Evolutionary conservation across 2,888 invertebrate genomes (phyloP).

Genomic region (Polylopha cassiicola): DNA sequence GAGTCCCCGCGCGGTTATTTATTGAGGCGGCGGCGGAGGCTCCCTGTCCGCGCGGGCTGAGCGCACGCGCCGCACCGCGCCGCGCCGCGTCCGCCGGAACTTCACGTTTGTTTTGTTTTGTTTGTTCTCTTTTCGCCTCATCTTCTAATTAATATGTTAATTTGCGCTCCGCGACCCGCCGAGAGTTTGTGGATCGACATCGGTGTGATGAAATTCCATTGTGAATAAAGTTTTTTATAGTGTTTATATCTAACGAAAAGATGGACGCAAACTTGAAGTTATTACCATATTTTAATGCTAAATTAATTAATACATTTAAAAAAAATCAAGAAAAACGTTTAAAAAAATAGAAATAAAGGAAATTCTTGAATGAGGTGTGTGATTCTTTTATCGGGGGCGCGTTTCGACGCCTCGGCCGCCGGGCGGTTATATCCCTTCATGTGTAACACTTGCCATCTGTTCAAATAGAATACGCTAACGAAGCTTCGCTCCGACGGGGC

Average conservation of each 20-base stretch:
- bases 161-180: slow-evolving; percentile 50
- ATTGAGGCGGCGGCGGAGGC: neutral
- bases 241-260: slow-evolving; percentile 57
- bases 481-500: slow-evolving; percentile 15
- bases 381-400: slow-evolving; percentile 41
- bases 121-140: slow-evolving; percentile 71
- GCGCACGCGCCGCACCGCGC: slow-evolving; percentile 37
- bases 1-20: slow-evolving; percentile 34
- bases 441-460: slow-evolving; percentile 69
- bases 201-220: slow-evolving; percentile 45
- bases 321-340: slow-evolving; percentile 54
- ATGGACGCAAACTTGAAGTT: slow-evolving; percentile 71
- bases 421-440: slow-evolving; percentile 42
- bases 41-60: slow-evolving; percentile 31
- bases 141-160: slow-evolving; percentile 48
- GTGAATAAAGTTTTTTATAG: slow-evolving; percentile 53
- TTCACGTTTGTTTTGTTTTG: slow-evolving; percentile 72
- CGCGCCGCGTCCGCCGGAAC: slow-evolving; percentile 40
- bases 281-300: slow-evolving; percentile 76
- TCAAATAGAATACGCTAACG: slow-evolving; percentile 39
- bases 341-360: slow-evolving; percentile 75
- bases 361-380: slow-evolving; percentile 73
- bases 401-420: slow-evolving; percentile 23
- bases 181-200: slow-evolving; percentile 49
- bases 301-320: slow-evolving; percentile 68